Evolutionary conservation across 2,888 invertebrate genomes (phyloP), one percentile per base, ranked within the genome.

Genomic region (Choreutis nemorana): DNA sequence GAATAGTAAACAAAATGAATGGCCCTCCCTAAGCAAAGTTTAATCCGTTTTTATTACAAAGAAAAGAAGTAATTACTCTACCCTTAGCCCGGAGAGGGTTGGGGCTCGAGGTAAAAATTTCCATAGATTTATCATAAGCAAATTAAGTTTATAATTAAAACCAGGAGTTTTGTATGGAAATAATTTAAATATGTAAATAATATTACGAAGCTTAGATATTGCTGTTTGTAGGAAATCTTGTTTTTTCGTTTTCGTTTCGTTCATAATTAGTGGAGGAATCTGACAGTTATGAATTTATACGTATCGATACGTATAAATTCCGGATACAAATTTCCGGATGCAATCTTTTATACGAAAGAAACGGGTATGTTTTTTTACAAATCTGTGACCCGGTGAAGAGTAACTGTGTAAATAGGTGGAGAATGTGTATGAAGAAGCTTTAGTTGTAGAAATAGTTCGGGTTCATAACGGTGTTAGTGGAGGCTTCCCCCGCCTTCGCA

Each of bases 61-160:
- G 77, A 77, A 78, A 77, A 77, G 72, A 78, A 77, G 77, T 77
- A 78, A 78, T 78, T 78, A 75, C 73, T 71, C 67, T 73, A 68
- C 75, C 75, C 70, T 72, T 73, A 67, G 65, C 63, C 59, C 56
- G 62, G 65, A 68, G 73, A 75, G 73, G 75, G 73, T 65, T 65
- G 63, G 56, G 62, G 51, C 64, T 51, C 55, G 71, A 78, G 75
- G 73, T 75, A 68, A 67, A 73, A 75, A 78, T 77, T 77, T 75
- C 77, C 77, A 78, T 78, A 77, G 77, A 77, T 77, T 78, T 78
- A 78, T 77, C 77, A 77, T 77, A 77, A 78, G 66, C 64, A 77
- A 78, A 78, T 78, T 77, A 77, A 77, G 72, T 77, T 77, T 77
- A 75, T 78, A 78, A 78, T 78, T 78, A 78, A 77, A 77, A 77